Conservation (phyloP, 2,888 invertebrate species). For the Platerodrilus igneus region DNA sequence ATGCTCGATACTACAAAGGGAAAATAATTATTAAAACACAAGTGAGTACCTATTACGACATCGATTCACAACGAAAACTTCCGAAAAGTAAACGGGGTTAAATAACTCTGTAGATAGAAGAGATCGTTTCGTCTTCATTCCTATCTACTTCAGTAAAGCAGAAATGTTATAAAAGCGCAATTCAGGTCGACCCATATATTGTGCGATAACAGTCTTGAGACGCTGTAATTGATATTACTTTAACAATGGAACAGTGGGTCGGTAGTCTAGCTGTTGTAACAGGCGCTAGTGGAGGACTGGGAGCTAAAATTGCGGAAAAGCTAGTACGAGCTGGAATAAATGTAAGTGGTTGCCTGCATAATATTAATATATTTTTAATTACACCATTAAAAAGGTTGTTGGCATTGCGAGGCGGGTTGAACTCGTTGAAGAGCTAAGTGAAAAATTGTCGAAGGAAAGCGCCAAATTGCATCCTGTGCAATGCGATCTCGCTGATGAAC, state of each 20-base stretch:
- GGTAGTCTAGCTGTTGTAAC: conserved; percentile 18
- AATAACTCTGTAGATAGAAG: too few species aligned
- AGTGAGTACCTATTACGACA: too few species aligned
- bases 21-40: conserved; percentile 14
- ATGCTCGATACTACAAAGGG: too few species aligned
- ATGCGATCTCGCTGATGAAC: conserved; percentile 16
- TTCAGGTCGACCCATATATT: conserved; percentile 14
- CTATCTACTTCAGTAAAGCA: too few species aligned
- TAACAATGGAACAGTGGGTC: conserved; percentile 18
- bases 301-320: conserved; percentile 17
- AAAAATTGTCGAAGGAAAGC: conserved; percentile 10
- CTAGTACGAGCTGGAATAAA: conserved; percentile 17
- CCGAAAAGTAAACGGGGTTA: conserved; percentile 3
- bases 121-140: too few species aligned
- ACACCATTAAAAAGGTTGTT: conserved; percentile 9
- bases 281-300: conserved; percentile 16
- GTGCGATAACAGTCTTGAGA: too few species aligned
- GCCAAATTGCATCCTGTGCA: conserved; percentile 15
- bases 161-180: conserved; percentile 17
- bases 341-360: conserved; percentile 8
- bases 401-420: conserved; percentile 15
- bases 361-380: not conserved
- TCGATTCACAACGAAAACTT: too few species aligned
- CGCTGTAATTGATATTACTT: conserved; percentile 17
- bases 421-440: conserved; percentile 11